Evolutionary conservation across 2,797 vertebrate genomes (phyloP).

Genomic region (Mionectes olivaceus): DNA sequence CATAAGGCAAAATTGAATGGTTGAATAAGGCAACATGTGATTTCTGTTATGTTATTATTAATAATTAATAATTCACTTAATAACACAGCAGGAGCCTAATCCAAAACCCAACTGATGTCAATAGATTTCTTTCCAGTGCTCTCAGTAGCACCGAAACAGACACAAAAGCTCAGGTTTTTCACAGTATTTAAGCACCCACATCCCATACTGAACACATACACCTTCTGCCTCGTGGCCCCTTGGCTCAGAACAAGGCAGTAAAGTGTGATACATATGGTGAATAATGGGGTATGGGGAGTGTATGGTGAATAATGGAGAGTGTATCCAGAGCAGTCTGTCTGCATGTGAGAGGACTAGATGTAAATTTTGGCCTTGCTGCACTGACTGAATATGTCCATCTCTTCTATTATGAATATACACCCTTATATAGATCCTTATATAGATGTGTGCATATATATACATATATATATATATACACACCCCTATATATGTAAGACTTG

Average conservation of each 20-base stretch:
- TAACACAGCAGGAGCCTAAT: conserved; percentile 59
- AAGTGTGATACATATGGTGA: rapidly evolving
- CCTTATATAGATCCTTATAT: not conserved
- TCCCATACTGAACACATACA: not conserved
- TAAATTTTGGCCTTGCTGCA: not conserved
- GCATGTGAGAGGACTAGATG: not conserved
- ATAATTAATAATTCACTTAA: conserved; percentile 75
- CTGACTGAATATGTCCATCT: not conserved
- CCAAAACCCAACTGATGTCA: conserved; percentile 39
- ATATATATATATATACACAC: not conserved
- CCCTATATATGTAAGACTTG: not conserved
- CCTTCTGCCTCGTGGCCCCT: not conserved
- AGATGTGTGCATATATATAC: not conserved
- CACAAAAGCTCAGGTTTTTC: not conserved
- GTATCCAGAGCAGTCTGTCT: not conserved
- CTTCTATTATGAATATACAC: not conserved
- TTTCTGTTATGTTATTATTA: conserved; percentile 69
- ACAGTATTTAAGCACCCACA: not conserved
- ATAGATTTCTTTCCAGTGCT: conserved; percentile 22
- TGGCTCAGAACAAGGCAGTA: not conserved
- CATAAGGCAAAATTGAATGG: conserved; percentile 61
- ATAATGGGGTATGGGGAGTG: rapidly evolving
- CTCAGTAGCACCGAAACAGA: not conserved
- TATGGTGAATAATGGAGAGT: rapidly evolving
- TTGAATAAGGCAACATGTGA: conserved; percentile 59